Conservation (phyloP, 1,140 invertebrate genomes). For the Magallana angulata region DNA sequence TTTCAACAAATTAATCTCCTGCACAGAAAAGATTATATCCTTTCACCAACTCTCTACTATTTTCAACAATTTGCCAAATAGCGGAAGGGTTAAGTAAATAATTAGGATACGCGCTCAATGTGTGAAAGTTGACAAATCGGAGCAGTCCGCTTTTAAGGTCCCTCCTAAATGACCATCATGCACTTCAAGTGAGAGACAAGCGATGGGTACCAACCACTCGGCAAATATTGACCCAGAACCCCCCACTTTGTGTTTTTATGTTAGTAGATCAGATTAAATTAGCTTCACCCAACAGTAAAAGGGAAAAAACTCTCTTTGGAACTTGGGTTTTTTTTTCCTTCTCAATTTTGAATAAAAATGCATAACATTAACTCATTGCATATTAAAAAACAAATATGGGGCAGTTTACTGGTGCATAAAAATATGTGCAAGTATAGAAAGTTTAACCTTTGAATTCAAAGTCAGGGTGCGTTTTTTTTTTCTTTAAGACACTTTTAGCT, state of each 20-base stretch:
- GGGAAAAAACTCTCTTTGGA: neutral
- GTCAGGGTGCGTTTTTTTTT: too few species aligned
- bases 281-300: neutral
- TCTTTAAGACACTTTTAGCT: too few species aligned
- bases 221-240: conserved; percentile 28
- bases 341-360: too few species aligned
- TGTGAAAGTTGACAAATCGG: conserved; percentile 26
- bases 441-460: too few species aligned
- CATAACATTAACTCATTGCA: too few species aligned
- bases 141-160: conserved; percentile 25
- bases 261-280: conserved; percentile 29
- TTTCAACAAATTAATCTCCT: neutral
- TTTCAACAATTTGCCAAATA: conserved; percentile 9
- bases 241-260: conserved; percentile 35
- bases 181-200: conserved; percentile 33
- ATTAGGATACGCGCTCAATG: conserved; percentile 20
- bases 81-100: conserved; percentile 15
- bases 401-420: too few species aligned
- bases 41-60: conserved; percentile 1
- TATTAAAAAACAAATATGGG: too few species aligned
- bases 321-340: too few species aligned
- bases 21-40: neutral
- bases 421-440: too few species aligned
- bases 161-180: conserved; percentile 37
- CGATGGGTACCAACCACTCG: conserved; percentile 25